These are phyloP conservation scores for Ctenochaetus hawaiiensis DNA, from an alignment of 2,797 vertebrate genomes.

Conservation along the genomic window DNA sequence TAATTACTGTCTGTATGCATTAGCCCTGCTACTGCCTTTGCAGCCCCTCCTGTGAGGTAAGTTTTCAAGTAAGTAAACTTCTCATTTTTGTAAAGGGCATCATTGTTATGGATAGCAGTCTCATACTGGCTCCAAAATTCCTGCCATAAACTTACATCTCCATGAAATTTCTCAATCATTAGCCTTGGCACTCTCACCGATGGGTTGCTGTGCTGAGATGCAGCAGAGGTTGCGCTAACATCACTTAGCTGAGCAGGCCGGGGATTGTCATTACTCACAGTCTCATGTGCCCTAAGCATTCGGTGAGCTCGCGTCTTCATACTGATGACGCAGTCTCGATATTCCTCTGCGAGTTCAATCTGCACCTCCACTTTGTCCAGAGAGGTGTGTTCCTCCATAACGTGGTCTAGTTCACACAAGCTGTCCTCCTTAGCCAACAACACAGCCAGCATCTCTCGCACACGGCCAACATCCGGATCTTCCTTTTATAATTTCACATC, in stretches of 20 bases:
- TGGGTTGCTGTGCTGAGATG: background rate
- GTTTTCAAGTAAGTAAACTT: background rate
- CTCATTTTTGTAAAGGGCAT: background rate
- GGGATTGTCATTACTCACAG: no score
- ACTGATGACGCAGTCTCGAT: no score
- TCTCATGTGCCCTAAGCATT: no score
- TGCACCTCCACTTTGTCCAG: background rate
- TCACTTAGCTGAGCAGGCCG: no score
- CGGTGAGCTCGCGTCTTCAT: no score
- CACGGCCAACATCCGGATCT: background rate
- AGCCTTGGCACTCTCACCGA: background rate
- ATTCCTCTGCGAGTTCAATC: background rate
- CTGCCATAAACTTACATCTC: conserved; percentile 9
- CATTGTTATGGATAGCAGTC: background rate
- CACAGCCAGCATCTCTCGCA: background rate
- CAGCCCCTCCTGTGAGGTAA: background rate
- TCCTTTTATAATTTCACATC: background rate
- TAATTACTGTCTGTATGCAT: background rate
- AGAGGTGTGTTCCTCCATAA: background rate
- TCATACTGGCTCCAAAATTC: conserved; percentile 6
- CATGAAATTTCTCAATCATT: background rate
- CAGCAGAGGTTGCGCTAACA: no score
- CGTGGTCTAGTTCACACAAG: background rate
- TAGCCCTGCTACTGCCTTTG: background rate
- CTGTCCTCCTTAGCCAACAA: background rate